phyloP scores from a whole-genome alignment of 2,888 invertebrate species.

The Drosophila mimetica region DNA sequence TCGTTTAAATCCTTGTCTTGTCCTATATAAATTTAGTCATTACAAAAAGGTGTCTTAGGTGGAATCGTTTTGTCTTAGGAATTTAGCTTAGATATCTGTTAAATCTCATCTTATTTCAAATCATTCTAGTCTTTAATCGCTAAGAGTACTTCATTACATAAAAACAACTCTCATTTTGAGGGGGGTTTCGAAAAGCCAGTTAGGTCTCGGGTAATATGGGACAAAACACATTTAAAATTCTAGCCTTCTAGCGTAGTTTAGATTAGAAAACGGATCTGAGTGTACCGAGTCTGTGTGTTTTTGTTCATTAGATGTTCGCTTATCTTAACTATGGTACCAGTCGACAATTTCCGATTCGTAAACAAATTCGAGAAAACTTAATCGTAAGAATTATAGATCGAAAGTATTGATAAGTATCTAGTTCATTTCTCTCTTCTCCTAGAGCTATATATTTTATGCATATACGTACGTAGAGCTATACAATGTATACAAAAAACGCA shows the following conservation, averaged over 20 bases:
- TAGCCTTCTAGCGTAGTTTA: constrained; percentile 27
- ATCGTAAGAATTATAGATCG: constrained; percentile 56
- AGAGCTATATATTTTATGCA: constrained; percentile 40
- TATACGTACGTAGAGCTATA: constrained; percentile 46
- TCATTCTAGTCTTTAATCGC: constrained; percentile 76
- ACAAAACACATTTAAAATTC: constrained; percentile 33
- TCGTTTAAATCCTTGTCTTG: constrained; percentile 37
- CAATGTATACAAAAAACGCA: constrained; percentile 52
- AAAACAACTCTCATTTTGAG: constrained; percentile 33
- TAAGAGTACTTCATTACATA: constrained; percentile 50
- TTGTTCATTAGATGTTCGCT: constrained; percentile 43
- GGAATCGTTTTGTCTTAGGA: constrained; percentile 80
- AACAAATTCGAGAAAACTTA: constrained; percentile 51
- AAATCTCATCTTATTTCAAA: constrained; percentile 70
- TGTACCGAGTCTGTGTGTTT: constrained; percentile 14
- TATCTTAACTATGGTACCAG: constrained; percentile 76
- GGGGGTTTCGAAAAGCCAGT: constrained; percentile 16
- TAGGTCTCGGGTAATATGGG: constrained; percentile 5
- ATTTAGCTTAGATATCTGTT: constrained; percentile 78
- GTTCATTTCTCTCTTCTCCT: constrained; percentile 44
- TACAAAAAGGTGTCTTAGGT: constrained; percentile 78
- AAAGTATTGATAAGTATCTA: constrained; percentile 37
- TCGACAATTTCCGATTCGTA: constrained; percentile 55
- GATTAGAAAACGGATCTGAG: constrained; percentile 38
- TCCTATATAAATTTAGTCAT: constrained; percentile 71